These are phyloP conservation scores for Aphodius granarius DNA, from an alignment of 2,888 invertebrate species.

Conservation along the genomic window DNA sequence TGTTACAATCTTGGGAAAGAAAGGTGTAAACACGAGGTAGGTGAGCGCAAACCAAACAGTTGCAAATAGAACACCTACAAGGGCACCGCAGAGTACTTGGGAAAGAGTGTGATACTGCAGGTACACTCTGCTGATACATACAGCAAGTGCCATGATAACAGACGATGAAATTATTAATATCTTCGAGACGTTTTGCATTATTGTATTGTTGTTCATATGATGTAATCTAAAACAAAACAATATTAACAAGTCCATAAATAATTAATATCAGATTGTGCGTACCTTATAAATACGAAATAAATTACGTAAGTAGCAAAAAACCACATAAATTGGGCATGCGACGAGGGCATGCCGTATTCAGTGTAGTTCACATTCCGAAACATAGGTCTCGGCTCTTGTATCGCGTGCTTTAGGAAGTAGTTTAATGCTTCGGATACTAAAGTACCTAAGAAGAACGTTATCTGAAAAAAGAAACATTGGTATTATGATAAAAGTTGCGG, in stretches of 20 bases:
- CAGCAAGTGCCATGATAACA: slow-evolving; percentile 61
- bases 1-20: slow-evolving; percentile 82
- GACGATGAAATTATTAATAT: slow-evolving; percentile 66
- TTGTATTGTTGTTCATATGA: slow-evolving; percentile 78
- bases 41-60: slow-evolving; percentile 81
- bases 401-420: slow-evolving; percentile 76
- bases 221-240: slow-evolving; percentile 66
- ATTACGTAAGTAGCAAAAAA: slow-evolving; percentile 85
- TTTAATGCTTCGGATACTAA: slow-evolving; percentile 78
- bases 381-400: slow-evolving; percentile 79
- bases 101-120: slow-evolving; percentile 81
- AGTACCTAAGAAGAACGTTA: slow-evolving; percentile 80
- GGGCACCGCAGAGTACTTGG: slow-evolving; percentile 79
- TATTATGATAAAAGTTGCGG: slow-evolving; percentile 5
- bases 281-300: slow-evolving; percentile 87
- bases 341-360: slow-evolving; percentile 90
- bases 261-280: slow-evolving; percentile 43
- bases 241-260: no score
- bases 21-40: slow-evolving; percentile 78
- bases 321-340: slow-evolving; percentile 90
- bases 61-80: slow-evolving; percentile 75
- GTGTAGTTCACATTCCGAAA: slow-evolving; percentile 67
- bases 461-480: slow-evolving; percentile 60
- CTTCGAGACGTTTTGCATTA: slow-evolving; percentile 75
- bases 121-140: slow-evolving; percentile 76